phyloP scores from a whole-genome alignment of 2,888 invertebrate genomes.

The Urechis unicinctus region DNA sequence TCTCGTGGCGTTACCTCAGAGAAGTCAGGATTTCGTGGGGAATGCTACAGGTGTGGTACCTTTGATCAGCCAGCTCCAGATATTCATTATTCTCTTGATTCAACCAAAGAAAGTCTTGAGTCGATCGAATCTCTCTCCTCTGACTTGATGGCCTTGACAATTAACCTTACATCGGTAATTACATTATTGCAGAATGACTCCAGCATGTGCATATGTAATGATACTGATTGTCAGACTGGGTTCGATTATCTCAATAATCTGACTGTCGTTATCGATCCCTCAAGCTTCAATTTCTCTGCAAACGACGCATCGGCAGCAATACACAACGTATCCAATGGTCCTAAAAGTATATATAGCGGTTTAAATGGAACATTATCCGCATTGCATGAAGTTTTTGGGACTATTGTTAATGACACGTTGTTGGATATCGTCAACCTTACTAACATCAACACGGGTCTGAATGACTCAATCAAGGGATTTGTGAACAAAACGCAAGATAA shows the following conservation, averaged over 20 bases:
- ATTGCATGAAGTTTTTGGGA: too few relatives aligned
- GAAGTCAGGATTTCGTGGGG: neutral
- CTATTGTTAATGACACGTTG: too few relatives aligned
- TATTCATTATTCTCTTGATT: neutral
- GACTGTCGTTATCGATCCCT: neutral
- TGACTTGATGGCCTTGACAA: neutral
- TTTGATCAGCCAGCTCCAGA: neutral
- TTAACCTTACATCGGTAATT: neutral
- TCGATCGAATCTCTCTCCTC: neutral
- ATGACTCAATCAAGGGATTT: too few relatives aligned
- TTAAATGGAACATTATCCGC: neutral
- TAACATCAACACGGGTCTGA: too few relatives aligned
- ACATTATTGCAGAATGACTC: too few relatives aligned
- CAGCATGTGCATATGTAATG: neutral
- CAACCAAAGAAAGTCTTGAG: neutral
- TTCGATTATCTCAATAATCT: neutral
- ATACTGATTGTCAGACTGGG: neutral
- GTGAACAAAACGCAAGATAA: too few relatives aligned
- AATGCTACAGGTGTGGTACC: neutral
- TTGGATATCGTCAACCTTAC: too few relatives aligned
- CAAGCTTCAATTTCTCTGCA: neutral
- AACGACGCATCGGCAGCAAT: neutral
- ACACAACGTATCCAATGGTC: neutral
- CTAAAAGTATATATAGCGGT: neutral
- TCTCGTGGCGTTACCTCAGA: neutral